These are phyloP conservation scores for Channa argus DNA, from an alignment of 2,113 vertebrate genomes.

Conservation along the genomic window DNA sequence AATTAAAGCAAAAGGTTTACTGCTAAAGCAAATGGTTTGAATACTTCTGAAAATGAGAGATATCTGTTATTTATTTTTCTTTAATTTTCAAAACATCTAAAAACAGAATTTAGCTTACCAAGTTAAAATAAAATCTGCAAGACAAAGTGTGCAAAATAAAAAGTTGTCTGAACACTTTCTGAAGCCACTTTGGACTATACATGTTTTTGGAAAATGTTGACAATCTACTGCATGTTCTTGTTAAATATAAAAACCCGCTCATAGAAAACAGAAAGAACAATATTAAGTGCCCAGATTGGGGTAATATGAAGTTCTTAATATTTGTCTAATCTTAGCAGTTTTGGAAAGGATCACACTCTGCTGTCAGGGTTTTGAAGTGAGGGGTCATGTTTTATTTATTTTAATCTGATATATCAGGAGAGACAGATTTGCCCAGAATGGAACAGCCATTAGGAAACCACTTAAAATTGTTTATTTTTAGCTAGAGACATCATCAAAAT, in stretches of 20 bases:
- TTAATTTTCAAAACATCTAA: too few relatives aligned
- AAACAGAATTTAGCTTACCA: too few relatives aligned
- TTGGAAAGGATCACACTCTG: slow-evolving; percentile 14
- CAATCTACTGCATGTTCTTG: too few relatives aligned
- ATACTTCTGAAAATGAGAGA: too few relatives aligned
- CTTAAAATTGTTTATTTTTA: slow-evolving; percentile 28
- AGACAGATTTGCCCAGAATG: slow-evolving; percentile 34
- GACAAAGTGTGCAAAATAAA: too few relatives aligned
- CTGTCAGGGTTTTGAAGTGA: slow-evolving; percentile 20
- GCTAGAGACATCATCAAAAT: slow-evolving; percentile 7
- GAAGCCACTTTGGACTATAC: too few relatives aligned
- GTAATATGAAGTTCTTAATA: slow-evolving; percentile 15
- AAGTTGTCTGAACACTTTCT: too few relatives aligned
- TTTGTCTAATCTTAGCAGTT: slow-evolving; percentile 13
- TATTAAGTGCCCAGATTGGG: background rate
- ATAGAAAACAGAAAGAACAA: background rate
- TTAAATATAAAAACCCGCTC: background rate
- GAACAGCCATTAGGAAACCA: slow-evolving; percentile 21
- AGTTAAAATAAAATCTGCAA: too few relatives aligned
- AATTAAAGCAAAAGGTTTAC: too few relatives aligned
- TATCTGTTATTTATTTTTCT: too few relatives aligned
- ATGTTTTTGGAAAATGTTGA: too few relatives aligned
- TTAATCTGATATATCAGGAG: slow-evolving; percentile 37
- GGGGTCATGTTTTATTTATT: slow-evolving; percentile 46
- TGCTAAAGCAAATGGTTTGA: too few relatives aligned